Evolutionary conservation across 2,888 invertebrate genomes (phyloP).

Genomic region (Trachelus tabidus): DNA sequence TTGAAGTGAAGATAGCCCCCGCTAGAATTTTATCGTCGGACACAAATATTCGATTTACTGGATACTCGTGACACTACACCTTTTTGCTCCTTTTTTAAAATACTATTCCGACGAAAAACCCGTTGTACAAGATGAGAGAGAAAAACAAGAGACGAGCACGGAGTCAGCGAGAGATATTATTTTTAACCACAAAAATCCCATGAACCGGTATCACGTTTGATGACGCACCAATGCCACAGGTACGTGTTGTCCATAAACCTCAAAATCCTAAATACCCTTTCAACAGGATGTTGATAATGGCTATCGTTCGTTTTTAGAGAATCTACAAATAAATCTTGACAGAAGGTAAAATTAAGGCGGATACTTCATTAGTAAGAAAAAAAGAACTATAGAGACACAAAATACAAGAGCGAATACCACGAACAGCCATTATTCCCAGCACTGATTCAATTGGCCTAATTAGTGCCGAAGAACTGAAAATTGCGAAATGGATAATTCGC

Average conservation of each 20-base stretch:
- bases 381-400: not conserved
- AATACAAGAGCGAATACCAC: not conserved
- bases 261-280: not conserved
- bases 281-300: not conserved
- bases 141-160: not conserved
- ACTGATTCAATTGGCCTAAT: not conserved
- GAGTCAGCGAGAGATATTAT: not conserved
- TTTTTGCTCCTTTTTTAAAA: not conserved
- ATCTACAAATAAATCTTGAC: not conserved
- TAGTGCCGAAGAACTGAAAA: not conserved
- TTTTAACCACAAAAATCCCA: not conserved
- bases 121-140: not conserved
- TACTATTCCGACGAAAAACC: not conserved
- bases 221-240: not conserved
- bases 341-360: not conserved
- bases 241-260: not conserved
- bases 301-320: not conserved
- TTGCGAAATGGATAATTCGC: not conserved
- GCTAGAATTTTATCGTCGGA: not conserved
- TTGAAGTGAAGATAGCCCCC: not conserved
- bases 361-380: no score
- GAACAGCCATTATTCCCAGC: not conserved
- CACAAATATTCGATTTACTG: slow-evolving; percentile 1
- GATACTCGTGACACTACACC: not conserved
- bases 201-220: not conserved